Percentiles rank a stretch among this genome's conserved stretches.
Conservation (phyloP, 2,113 vertebrate species). For the Sisor rabdophorus region DNA sequence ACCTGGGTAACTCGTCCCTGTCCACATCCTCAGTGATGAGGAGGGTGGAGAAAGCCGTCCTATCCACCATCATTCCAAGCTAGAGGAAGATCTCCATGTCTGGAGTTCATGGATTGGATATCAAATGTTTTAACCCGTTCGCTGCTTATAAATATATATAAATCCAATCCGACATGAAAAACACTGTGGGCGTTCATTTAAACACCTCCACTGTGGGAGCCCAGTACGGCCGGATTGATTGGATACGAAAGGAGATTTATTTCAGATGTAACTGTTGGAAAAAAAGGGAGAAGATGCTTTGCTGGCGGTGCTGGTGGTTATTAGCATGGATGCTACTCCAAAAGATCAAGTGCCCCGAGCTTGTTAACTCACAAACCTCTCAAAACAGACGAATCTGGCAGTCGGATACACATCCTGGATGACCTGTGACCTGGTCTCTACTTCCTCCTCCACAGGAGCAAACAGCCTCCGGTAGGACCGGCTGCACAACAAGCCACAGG, state of each 20-base stretch:
- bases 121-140: slow-evolving; percentile 2
- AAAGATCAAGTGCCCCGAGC: slow-evolving; percentile 36
- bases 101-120: background rate
- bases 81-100: slow-evolving; percentile 42
- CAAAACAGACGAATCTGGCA: slow-evolving; percentile 47
- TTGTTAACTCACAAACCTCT: slow-evolving; percentile 48
- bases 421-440: slow-evolving; percentile 65
- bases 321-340: slow-evolving; percentile 31
- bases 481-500: slow-evolving; percentile 57
- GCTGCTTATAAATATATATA: slow-evolving; percentile 1
- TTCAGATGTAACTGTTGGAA: slow-evolving; percentile 6
- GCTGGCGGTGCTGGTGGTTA: slow-evolving; percentile 9
- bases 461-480: slow-evolving; percentile 61
- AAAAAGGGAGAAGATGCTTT: background rate
- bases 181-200: background rate
- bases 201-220: background rate
- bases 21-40: too few species aligned
- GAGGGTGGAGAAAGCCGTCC: too few species aligned
- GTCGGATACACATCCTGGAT: slow-evolving; percentile 55
- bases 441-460: slow-evolving; percentile 73
- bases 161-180: background rate
- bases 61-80: slow-evolving; percentile 32
- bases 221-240: background rate
- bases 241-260: background rate
- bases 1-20: too few species aligned